phyloP scores from a whole-genome alignment of 2,113 vertebrate genomes.

The Genyomyrus donnyi region DNA sequence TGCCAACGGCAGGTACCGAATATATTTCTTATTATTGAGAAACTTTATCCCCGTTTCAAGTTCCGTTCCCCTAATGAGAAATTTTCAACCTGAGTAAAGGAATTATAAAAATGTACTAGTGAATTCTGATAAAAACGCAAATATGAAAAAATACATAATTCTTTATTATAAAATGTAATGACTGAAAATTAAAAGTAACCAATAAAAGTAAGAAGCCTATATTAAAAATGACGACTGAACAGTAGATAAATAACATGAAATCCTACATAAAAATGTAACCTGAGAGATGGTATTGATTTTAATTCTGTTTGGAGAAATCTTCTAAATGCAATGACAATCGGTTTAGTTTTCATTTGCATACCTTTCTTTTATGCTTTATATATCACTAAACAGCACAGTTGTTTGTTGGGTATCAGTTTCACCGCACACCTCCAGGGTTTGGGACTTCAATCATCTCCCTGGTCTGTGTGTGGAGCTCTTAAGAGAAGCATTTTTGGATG shows the following conservation, averaged over 20 bases:
- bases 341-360: neutral
- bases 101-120: neutral
- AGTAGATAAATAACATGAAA: neutral
- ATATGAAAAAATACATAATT: neutral
- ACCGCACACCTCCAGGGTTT: neutral
- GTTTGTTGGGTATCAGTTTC: neutral
- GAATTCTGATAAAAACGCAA: neutral
- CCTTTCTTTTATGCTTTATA: neutral
- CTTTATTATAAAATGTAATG: neutral
- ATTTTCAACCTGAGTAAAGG: neutral
- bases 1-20: neutral
- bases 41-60: neutral
- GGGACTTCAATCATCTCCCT: neutral
- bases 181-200: neutral
- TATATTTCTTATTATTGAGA: neutral
- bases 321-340: neutral
- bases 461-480: neutral
- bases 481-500: neutral
- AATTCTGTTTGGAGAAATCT: neutral
- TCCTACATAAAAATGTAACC: neutral
- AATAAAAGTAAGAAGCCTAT: neutral
- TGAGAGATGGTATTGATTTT: neutral
- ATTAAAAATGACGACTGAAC: neutral
- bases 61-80: neutral
- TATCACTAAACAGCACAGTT: neutral